Evolutionary conservation across 2,797 vertebrate genomes (phyloP).

Genomic region (Orientallactaga sibirica): DNA sequence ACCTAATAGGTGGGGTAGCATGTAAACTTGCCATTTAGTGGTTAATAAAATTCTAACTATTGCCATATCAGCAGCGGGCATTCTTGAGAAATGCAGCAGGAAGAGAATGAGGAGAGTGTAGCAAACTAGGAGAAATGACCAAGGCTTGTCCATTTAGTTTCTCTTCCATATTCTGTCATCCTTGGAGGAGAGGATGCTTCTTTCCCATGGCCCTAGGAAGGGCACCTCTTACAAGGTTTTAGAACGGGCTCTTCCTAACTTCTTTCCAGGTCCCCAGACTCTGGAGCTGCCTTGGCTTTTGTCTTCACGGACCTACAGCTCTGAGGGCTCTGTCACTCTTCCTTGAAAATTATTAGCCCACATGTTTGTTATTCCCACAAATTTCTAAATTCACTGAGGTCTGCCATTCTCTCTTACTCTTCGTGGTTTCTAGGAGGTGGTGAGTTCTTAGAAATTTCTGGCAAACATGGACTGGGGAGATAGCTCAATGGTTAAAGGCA

Average conservation of each 20-base stretch:
- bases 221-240: background rate
- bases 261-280: background rate
- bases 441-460: background rate
- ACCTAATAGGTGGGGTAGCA: conserved; percentile 35
- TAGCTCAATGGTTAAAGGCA: too few species aligned
- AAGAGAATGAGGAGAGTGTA: background rate
- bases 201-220: background rate
- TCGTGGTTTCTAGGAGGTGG: background rate
- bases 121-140: background rate
- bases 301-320: background rate
- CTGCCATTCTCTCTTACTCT: background rate
- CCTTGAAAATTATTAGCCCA: background rate
- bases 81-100: background rate
- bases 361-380: background rate
- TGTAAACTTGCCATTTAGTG: conserved; percentile 25
- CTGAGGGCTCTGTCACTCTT: background rate
- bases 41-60: conserved; percentile 71
- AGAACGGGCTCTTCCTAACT: background rate
- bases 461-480: too few species aligned
- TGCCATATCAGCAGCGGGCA: background rate
- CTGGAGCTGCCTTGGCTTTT: background rate
- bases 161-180: background rate
- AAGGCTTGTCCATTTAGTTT: background rate
- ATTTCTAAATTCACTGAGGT: background rate
- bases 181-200: background rate